Base-by-base conservation (phyloP, 1,140 invertebrate species). In the Prorops nasuta region DNA sequence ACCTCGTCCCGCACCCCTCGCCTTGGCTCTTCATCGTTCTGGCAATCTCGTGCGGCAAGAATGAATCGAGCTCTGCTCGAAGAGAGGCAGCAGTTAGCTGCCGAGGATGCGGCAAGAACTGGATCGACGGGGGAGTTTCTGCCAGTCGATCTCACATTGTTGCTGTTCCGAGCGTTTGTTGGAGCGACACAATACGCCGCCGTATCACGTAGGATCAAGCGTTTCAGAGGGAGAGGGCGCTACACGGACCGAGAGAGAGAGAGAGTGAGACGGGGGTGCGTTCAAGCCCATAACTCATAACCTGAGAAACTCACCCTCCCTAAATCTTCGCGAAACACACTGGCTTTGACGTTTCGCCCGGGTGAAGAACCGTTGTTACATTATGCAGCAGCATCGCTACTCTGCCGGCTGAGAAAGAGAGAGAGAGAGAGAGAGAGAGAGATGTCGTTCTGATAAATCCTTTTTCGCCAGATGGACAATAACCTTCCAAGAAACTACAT, bases 271-370 rank as follows among this genome's bases (percentile, higher is more conserved):
- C 20, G 35, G 41, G 55, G 56, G 63, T 54, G 51, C 44, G 54
- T 38, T 55, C 47, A 50, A 20, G 58, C 44, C 58, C 63, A 61
- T 67, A 67, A 67, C 61, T 67, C 66, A 69, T 62, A 67, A 63
- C 54, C 55, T 52, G 56, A 54, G 60, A 49, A 61, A 55, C 60
- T 54, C 63, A 58, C 46, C 49, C 56, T 52, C 49, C 51, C 49
- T 66, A 65, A 65, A 67, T 67, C 64, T 64, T 57, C 43, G 54
- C 55, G 63, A 58, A 64, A 61, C 57, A 63, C 58, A 60, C 54
- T 67, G 65, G 42, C 53, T 67, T 66, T 66, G 65, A 66, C 64
- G 66, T 66, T 60, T 66, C 57, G 62, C 55, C 57, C 51, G 19
- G 52, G 51, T 51, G 53, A 60, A 54, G 60, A 56, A 60, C 62